Conservation (phyloP, 2,888 invertebrate genomes). For the Nyleta sp. region DNA sequence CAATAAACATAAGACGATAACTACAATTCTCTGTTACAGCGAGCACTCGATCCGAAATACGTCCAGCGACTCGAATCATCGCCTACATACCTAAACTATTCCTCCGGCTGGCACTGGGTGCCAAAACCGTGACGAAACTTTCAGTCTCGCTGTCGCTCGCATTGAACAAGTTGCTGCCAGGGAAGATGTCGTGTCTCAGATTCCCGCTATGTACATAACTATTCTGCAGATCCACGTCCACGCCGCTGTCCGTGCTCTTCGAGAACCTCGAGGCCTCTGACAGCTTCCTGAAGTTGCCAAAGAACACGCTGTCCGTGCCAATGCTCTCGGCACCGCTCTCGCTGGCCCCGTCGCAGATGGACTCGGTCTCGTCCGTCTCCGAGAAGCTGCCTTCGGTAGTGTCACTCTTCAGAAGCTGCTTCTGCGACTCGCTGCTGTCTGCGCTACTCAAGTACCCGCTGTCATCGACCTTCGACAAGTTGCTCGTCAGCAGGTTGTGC, state of each 20-base stretch:
- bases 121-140: constrained; percentile 83
- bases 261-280: constrained; percentile 72
- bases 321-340: constrained; percentile 94
- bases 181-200: constrained; percentile 63
- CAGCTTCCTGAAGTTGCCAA: constrained; percentile 87
- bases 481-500: constrained; percentile 17
- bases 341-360: constrained; percentile 90
- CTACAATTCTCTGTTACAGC: no score
- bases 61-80: no score
- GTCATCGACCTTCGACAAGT: constrained; percentile 82
- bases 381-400: constrained; percentile 84
- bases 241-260: constrained; percentile 75
- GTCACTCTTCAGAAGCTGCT: constrained; percentile 73
- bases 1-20: no score
- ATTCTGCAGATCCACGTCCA: constrained; percentile 70
- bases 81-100: constrained; percentile 48
- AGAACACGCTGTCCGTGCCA: constrained; percentile 94
- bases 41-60: no score
- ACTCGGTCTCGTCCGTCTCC: constrained; percentile 92
- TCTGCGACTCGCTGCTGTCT: constrained; percentile 85
- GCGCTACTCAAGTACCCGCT: constrained; percentile 93
- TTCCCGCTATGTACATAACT: constrained; percentile 65
- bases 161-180: constrained; percentile 75
- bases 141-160: constrained; percentile 83
- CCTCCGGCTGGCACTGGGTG: constrained; percentile 69